Evolutionary conservation across 1,140 invertebrate species (phyloP).

Genomic region (Drosophila auraria): DNA sequence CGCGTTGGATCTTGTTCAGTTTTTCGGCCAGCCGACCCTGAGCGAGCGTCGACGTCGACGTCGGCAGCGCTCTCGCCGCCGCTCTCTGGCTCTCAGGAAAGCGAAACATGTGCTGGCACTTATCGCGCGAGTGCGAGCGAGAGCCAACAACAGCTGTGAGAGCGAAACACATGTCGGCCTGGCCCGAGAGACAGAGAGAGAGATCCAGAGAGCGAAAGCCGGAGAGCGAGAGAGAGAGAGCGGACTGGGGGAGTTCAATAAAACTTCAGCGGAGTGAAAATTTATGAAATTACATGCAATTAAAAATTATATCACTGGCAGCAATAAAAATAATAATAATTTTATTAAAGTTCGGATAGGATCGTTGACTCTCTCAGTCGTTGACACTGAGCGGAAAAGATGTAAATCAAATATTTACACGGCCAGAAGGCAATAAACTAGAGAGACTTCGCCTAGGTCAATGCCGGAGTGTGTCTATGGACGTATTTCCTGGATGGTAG

Average conservation of each 20-base stretch:
- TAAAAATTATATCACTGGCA: conserved; percentile 77
- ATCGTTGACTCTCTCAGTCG: conserved; percentile 71
- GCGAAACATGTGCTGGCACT: conserved; percentile 26
- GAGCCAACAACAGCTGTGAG: conserved; percentile 46
- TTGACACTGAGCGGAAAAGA: conserved; percentile 66
- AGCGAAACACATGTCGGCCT: conserved; percentile 71
- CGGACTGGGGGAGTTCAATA: conserved; percentile 63
- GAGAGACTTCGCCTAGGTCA: conserved; percentile 50
- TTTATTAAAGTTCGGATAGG: conserved; percentile 39
- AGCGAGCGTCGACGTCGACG: conserved; percentile 39
- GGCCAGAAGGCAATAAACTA: conserved; percentile 59
- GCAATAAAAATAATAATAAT: conserved; percentile 38
- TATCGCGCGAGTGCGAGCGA: conserved; percentile 2
- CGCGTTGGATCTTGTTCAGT: conserved; percentile 83
- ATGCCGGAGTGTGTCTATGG: conserved; percentile 38
- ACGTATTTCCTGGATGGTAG: conserved; percentile 48
- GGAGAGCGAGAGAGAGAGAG: not conserved
- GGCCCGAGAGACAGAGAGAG: not conserved
- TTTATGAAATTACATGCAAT: conserved; percentile 78
- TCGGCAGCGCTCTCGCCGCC: not conserved
- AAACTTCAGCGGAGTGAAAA: conserved; percentile 68
- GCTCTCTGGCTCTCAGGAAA: conserved; percentile 15
- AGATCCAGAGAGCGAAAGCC: not conserved
- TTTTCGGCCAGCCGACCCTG: conserved; percentile 70
- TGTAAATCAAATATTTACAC: conserved; percentile 67